A percentile compares a stretch with the other conserved stretches of the same genome.
phyloP scores from a whole-genome alignment of 2,888 invertebrate species.

The Ametastegia equiseti region DNA sequence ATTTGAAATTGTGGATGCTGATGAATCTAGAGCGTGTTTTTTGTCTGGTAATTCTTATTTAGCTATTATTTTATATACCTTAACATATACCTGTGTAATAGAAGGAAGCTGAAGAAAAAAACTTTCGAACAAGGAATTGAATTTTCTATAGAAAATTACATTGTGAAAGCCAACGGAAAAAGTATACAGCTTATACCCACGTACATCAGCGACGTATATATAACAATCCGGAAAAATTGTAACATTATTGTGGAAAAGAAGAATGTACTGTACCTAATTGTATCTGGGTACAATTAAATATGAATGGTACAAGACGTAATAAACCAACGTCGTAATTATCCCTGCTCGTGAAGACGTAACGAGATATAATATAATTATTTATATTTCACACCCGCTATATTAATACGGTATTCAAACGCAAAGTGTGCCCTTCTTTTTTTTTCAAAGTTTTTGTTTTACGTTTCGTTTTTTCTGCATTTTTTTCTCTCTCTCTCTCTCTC shows the following conservation, averaged over 20 bases:
- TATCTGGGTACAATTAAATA: background rate
- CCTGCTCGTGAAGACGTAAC: background rate
- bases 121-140: background rate
- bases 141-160: background rate
- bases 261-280: background rate
- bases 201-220: conserved; percentile 16
- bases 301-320: background rate
- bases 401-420: background rate
- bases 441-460: background rate
- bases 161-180: background rate
- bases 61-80: background rate
- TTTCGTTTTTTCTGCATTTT: background rate
- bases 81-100: background rate
- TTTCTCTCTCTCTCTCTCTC: background rate
- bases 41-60: background rate
- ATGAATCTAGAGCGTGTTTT: too few relatives aligned
- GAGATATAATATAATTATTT: too few relatives aligned
- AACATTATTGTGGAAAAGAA: background rate
- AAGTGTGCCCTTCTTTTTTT: background rate
- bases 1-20: too few relatives aligned
- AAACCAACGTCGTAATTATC: conserved; percentile 30
- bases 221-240: background rate
- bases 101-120: background rate
- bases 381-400: too few relatives aligned
- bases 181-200: too few relatives aligned